Conservation (phyloP, 2,797 vertebrate genomes). For the Lithobates pipiens region DNA sequence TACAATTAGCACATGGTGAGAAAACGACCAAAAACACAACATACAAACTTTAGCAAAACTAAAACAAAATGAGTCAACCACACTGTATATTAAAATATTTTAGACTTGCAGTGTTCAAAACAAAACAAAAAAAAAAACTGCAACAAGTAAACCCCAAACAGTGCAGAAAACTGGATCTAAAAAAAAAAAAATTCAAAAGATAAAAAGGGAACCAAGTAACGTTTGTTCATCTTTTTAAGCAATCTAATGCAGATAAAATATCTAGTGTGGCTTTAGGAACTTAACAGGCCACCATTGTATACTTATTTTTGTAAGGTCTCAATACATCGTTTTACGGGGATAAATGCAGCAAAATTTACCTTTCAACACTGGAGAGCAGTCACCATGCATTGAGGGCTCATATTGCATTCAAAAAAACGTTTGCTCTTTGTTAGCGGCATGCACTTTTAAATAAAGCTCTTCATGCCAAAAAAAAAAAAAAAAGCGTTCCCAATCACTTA, state of each 20-base stretch:
- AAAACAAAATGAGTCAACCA: neutral
- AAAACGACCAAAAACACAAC: neutral
- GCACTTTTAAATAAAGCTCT: neutral
- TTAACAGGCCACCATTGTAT: neutral
- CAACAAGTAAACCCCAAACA: neutral
- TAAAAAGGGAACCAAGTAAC: no score
- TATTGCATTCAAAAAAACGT: neutral
- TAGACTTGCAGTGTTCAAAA: neutral
- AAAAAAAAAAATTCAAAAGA: no score
- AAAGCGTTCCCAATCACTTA: neutral
- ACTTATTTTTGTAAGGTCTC: neutral
- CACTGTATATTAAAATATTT: neutral
- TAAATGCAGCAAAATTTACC: neutral
- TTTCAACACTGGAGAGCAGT: neutral
- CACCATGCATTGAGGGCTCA: conserved; percentile 1
- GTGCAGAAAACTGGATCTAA: neutral
- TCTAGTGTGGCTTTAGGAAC: neutral
- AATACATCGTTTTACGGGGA: neutral
- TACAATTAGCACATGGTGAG: neutral
- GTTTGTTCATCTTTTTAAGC: neutral
- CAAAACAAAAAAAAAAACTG: no score
- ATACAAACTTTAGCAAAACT: conserved; percentile 48
- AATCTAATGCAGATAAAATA: neutral
- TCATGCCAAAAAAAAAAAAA: neutral
- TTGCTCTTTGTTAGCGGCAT: neutral